Evolutionary conservation across 2,888 invertebrate species (phyloP).

Genomic region (Ferdinandea cuprea): DNA sequence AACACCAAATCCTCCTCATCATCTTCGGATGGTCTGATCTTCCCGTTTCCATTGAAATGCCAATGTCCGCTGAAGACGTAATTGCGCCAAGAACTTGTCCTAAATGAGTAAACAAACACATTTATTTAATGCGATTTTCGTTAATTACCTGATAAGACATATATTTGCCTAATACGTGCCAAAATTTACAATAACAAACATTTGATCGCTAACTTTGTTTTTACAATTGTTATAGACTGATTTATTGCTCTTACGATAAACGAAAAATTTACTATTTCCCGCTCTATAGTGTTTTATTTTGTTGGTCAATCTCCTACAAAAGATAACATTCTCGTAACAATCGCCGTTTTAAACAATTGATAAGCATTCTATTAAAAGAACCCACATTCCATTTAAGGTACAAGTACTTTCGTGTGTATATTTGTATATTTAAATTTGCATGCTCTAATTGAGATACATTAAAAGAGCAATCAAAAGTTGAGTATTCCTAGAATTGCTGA

Average conservation of each 20-base stretch:
- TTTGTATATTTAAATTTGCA: no score
- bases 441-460: no score
- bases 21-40: no score
- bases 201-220: not conserved
- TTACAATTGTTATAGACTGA: not conserved
- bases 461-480: no score
- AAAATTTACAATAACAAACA: not conserved
- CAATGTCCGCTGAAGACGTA: not conserved
- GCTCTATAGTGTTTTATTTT: not conserved
- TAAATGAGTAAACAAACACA: not conserved
- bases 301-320: constrained; percentile 2
- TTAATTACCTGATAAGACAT: constrained; percentile 5
- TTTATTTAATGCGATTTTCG: not conserved
- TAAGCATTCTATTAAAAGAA: not conserved
- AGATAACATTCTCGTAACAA: constrained; percentile 2
- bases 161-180: constrained; percentile 3
- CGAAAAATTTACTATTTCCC: not conserved
- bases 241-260: not conserved
- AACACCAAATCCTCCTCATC: no score
- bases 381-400: not conserved
- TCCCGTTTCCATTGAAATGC: not conserved
- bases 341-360: not conserved
- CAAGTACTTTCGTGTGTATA: no score
- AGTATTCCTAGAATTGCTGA: no score
- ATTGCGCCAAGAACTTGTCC: not conserved